Percentiles rank a stretch among this genome's conserved stretches.
Evolutionary conservation across 2,113 vertebrate species (phyloP).

Genomic region (Todiramphus chloris): DNA sequence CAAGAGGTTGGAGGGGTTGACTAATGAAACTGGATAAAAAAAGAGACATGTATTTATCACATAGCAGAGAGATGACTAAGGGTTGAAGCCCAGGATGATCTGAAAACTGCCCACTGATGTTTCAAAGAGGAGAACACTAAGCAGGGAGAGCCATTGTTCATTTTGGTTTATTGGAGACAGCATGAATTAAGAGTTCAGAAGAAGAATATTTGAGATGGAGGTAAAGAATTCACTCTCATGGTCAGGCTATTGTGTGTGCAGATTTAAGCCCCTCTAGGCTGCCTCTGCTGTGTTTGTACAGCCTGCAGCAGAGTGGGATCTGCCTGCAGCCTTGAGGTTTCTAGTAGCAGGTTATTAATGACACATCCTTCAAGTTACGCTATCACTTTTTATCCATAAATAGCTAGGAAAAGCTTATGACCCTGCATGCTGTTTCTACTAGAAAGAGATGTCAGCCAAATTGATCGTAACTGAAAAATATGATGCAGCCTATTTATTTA

Average conservation of each 20-base stretch:
- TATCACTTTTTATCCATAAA: slow-evolving; percentile 15
- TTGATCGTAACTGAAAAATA: slow-evolving; percentile 8
- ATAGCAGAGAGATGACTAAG: slow-evolving; percentile 55
- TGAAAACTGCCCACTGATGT: slow-evolving; percentile 45
- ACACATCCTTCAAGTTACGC: neutral
- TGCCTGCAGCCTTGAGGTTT: neutral
- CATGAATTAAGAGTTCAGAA: neutral
- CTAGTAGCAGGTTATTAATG: slow-evolving; percentile 37
- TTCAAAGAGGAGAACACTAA: slow-evolving; percentile 35
- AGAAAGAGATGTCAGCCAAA: neutral
- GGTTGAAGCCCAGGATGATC: slow-evolving; percentile 16
- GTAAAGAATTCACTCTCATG: neutral
- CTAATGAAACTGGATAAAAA: slow-evolving; percentile 52
- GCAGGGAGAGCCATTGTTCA: slow-evolving; percentile 30
- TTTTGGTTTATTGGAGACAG: slow-evolving; percentile 21
- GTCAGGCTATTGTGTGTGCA: slow-evolving; percentile 2
- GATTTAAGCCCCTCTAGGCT: slow-evolving; percentile 6
- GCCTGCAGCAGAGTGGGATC: neutral
- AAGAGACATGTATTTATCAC: neutral
- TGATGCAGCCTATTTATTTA: neutral
- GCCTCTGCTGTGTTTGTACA: slow-evolving; percentile 23
- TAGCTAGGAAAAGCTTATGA: slow-evolving; percentile 17
- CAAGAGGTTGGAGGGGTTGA: slow-evolving; percentile 18
- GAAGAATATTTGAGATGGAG: slow-evolving; percentile 5
- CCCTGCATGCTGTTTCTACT: slow-evolving; percentile 6